A percentile compares a stretch with the other conserved stretches of the same genome.
Evolutionary conservation across 2,888 invertebrate genomes (phyloP).

Genomic region (Polymixis lichenea): DNA sequence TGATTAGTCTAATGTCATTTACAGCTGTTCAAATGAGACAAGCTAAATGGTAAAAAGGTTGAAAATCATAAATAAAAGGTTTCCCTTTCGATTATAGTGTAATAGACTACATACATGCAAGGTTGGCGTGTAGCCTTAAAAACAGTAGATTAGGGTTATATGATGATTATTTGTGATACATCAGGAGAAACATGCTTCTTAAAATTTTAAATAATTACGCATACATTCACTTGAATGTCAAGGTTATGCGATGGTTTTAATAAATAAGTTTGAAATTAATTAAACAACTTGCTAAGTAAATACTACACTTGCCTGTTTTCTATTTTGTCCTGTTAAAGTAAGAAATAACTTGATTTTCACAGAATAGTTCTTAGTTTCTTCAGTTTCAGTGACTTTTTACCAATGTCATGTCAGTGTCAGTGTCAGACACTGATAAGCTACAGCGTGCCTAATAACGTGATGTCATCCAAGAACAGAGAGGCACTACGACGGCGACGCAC

Average conservation of each 20-base stretch:
- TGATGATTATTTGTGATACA: conserved; percentile 1
- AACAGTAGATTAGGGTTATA: neutral
- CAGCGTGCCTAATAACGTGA: conserved; percentile 11
- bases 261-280: conserved; percentile 4
- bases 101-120: neutral
- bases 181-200: conserved; percentile 45
- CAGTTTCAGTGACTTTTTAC: conserved; percentile 15
- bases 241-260: conserved; percentile 69
- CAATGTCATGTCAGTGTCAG: conserved; percentile 59
- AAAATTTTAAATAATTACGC: conserved; percentile 65
- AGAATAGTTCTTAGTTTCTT: conserved; percentile 7
- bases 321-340: neutral
- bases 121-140: neutral
- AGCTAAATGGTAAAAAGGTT: neutral
- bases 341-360: conserved; percentile 11
- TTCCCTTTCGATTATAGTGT: fast-evolving
- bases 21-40: neutral
- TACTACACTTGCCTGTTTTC: conserved; percentile 33
- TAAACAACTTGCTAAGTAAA: neutral
- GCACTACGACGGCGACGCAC: too few species aligned
- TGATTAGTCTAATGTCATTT: neutral
- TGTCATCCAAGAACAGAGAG: too few species aligned
- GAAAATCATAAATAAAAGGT: conserved; percentile 14
- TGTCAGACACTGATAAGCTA: conserved; percentile 8
- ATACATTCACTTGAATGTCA: conserved; percentile 72